Evolutionary conservation across 2,888 invertebrate species (phyloP).

Genomic region (Pegoplata infirma): DNA sequence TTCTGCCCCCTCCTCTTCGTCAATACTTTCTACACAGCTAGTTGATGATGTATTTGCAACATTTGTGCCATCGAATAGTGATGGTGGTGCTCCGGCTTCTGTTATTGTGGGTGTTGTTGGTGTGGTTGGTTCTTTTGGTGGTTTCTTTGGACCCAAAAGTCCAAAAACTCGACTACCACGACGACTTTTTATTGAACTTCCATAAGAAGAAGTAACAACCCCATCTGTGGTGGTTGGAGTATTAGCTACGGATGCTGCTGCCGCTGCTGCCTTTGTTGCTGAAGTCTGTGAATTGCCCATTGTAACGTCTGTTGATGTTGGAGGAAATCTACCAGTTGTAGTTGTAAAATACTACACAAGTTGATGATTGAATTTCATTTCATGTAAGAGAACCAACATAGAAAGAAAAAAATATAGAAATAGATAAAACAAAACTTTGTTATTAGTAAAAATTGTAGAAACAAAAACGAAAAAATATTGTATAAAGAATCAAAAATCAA

Average conservation of each 20-base stretch:
- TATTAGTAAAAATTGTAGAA: conserved; percentile 35
- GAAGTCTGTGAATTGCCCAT: conserved; percentile 71
- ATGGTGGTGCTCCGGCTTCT: conserved; percentile 12
- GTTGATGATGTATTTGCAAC: conserved; percentile 39
- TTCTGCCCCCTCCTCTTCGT: conserved; percentile 49
- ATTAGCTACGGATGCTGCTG: conserved; percentile 14
- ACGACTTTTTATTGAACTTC: conserved; percentile 67
- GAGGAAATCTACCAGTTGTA: conserved; percentile 7
- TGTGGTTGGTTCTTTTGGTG: conserved; percentile 67
- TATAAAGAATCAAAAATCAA: conserved; percentile 70
- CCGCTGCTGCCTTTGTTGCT: conserved; percentile 21
- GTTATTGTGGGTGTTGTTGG: conserved; percentile 48
- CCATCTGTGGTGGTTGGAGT: conserved; percentile 5
- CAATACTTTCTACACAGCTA: conserved; percentile 58
- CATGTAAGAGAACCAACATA: conserved; percentile 23
- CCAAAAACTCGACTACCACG: conserved; percentile 73
- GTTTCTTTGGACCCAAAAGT: conserved; percentile 73
- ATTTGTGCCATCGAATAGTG: conserved; percentile 42
- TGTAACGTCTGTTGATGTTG: conserved; percentile 11
- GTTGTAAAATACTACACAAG: conserved; percentile 38
- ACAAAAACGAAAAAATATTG: conserved; percentile 34
- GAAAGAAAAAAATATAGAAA: neutral
- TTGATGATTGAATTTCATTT: conserved; percentile 43
- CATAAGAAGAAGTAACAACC: conserved; percentile 35
- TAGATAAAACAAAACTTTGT: conserved; percentile 34